phyloP scores from a whole-genome alignment of 2,888 invertebrate species.

The Epicampocera succincta region DNA sequence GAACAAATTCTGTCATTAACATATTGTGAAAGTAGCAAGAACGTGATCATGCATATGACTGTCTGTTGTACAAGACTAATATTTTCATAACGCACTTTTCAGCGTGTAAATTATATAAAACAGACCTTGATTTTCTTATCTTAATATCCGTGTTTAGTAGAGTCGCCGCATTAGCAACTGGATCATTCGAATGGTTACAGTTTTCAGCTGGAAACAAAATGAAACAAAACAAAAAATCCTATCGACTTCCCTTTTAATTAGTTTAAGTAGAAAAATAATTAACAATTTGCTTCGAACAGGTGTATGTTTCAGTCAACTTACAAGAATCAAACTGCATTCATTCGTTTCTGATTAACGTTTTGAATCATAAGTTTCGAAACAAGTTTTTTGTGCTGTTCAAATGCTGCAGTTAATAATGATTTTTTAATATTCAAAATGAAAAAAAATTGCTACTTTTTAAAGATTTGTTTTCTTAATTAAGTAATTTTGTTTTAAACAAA shows the following conservation, averaged over 20 bases:
- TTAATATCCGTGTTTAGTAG: conserved; percentile 36
- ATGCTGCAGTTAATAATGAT: too few species aligned
- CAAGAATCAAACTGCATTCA: neutral
- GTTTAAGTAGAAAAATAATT: conserved; percentile 4
- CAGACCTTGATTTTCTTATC: conserved; percentile 48
- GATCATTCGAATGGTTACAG: conserved; percentile 1
- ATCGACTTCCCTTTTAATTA: conserved; percentile 27
- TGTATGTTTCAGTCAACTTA: conserved; percentile 1
- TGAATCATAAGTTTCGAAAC: too few species aligned
- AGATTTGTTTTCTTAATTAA: too few species aligned
- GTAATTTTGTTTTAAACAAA: too few species aligned
- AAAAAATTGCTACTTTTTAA: too few species aligned
- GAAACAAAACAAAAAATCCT: neutral
- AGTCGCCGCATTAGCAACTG: neutral
- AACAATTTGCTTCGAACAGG: conserved; percentile 19
- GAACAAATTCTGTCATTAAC: conserved; percentile 1
- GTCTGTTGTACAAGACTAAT: neutral
- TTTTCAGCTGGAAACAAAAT: neutral
- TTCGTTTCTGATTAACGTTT: too few species aligned
- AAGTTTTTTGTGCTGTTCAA: too few species aligned
- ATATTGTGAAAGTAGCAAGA: conserved; percentile 38
- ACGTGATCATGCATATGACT: conserved; percentile 15
- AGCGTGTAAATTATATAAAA: neutral
- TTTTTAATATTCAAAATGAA: too few species aligned
- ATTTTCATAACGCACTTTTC: conserved; percentile 48